Conservation (phyloP, 1,140 invertebrate species). For the Aphis gossypii region DNA sequence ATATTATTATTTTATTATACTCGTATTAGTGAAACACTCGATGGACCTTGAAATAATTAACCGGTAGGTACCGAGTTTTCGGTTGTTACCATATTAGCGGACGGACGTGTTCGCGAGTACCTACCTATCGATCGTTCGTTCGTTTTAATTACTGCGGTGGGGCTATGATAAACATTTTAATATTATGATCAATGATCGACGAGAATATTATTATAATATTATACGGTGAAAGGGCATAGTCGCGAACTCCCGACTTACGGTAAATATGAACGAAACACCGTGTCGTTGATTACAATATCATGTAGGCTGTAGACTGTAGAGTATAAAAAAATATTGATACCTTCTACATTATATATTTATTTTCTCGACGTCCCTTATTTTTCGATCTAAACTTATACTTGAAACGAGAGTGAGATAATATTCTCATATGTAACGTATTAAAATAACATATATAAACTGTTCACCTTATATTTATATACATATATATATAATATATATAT, state of each 20-base stretch:
- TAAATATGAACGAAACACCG: neutral
- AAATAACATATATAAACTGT: neutral
- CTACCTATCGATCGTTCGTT: neutral
- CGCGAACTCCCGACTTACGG: neutral
- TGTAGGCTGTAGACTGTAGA: neutral
- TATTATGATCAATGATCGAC: neutral
- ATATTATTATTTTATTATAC: neutral
- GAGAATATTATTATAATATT: neutral
- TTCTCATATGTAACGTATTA: neutral
- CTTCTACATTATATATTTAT: neutral
- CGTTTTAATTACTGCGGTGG: neutral
- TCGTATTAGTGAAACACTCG: neutral
- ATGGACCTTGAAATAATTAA: conserved; percentile 2
- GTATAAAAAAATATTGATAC: neutral
- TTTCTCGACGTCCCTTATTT: neutral
- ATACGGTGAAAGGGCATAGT: neutral
- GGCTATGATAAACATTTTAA: neutral
- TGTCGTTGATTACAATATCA: neutral
- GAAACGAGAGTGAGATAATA: neutral
- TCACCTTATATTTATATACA: neutral
- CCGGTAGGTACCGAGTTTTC: neutral
- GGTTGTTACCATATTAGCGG: conserved; percentile 19
- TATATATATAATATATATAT: too few species aligned
- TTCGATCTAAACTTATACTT: neutral
- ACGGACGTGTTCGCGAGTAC: neutral